Evolutionary conservation across 2,113 vertebrate species (phyloP).

Genomic region (Verasper variegatus): DNA sequence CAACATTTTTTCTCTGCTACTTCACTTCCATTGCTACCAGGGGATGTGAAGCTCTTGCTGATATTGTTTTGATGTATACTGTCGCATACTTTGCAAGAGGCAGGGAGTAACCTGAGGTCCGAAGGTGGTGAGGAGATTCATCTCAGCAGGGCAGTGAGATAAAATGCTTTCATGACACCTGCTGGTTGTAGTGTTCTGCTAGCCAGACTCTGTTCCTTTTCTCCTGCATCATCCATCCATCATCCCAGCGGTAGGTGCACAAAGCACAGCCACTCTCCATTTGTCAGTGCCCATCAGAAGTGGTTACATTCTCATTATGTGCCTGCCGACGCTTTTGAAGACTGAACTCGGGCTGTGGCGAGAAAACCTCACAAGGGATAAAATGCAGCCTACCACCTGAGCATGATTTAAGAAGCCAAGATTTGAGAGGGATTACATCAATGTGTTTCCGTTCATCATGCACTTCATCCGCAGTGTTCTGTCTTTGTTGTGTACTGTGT

Average conservation of each 20-base stretch:
- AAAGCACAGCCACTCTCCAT: conserved; percentile 52
- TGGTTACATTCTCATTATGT: conserved; percentile 67
- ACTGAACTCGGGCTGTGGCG: conserved; percentile 58
- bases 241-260: conserved; percentile 59
- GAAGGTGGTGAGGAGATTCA: conserved; percentile 30
- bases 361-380: conserved; percentile 61
- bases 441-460: conserved; percentile 29
- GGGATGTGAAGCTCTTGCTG: background rate
- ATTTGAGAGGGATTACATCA: conserved; percentile 21
- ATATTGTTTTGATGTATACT: conserved; percentile 1
- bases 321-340: conserved; percentile 62
- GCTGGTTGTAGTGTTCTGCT: conserved; percentile 64
- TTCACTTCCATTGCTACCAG: background rate
- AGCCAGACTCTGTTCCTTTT: conserved; percentile 23
- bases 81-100: conserved; percentile 24
- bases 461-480: conserved; percentile 24
- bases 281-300: conserved; percentile 65
- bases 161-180: conserved; percentile 76
- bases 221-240: conserved; percentile 68
- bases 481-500: conserved; percentile 4
- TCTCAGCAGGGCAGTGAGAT: conserved; percentile 53
- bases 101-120: conserved; percentile 31
- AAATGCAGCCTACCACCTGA: conserved; percentile 30
- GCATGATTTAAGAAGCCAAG: conserved; percentile 44
- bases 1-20: background rate